Conservation (phyloP, 1,140 invertebrate genomes). For the Delia radicum region DNA sequence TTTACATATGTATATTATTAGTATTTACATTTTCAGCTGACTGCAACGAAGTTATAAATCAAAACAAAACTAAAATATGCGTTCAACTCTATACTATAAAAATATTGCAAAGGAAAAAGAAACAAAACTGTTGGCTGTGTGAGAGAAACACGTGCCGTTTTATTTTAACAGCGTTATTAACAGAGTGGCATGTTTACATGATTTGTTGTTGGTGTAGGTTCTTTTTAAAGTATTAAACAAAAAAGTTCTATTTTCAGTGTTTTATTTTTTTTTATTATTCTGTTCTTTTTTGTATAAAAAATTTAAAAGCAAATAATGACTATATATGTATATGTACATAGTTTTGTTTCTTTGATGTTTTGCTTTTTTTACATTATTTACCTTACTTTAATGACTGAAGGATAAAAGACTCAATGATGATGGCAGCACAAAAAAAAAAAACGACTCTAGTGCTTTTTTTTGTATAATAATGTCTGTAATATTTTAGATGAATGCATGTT, state of each 20-base stretch:
- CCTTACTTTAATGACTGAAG: conserved; percentile 4
- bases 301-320: conserved; percentile 13
- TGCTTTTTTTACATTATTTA: neutral
- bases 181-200: conserved; percentile 16
- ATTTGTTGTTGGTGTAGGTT: conserved; percentile 17
- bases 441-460: neutral
- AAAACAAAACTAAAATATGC: conserved; percentile 51
- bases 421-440: neutral
- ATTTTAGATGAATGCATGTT: neutral
- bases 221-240: neutral
- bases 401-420: neutral
- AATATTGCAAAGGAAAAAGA: too few species aligned
- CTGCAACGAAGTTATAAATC: conserved; percentile 52
- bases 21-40: neutral
- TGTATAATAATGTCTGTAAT: conserved; percentile 1
- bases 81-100: too few species aligned
- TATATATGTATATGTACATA: neutral
- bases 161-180: conserved; percentile 34
- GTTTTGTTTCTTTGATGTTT: neutral
- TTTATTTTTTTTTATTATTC: neutral
- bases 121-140: too few species aligned
- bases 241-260: neutral
- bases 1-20: neutral
- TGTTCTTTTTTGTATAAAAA: conserved; percentile 5
- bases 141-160: conserved; percentile 54